Evolutionary conservation across 1,140 invertebrate genomes (phyloP), one percentile per base, ranked within the genome.

Genomic region (Diabrotica undecimpunctata): DNA sequence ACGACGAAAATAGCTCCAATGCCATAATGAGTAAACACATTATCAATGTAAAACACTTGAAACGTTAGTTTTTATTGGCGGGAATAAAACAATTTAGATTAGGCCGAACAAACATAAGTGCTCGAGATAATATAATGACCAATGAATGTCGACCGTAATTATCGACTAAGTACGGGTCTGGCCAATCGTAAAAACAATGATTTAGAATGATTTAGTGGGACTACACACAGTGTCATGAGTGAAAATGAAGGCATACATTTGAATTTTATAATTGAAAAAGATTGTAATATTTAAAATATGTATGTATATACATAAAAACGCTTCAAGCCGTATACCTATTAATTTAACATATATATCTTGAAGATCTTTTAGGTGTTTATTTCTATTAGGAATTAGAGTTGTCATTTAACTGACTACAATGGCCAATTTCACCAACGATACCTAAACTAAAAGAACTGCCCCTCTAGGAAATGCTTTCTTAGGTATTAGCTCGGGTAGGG

Each of bases 1-100:
- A 25, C 25, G 25, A 25, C 25, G 25, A 25, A 25, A 25, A 25
- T 25, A 25, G 25, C 25, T 25, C 53, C 56, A 37, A 35, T 5
- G 35, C 59, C 46, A 37, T 35, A 61, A 61, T 52, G 35, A 35
- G 41, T 61, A n/a, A 52, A 61, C 50, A 35, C 46, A 61, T 61
- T 61, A 61, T 61, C 59, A 53, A 61, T 61, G 50, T 61, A 50
- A 12, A 52, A 35, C 59, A 61, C 57, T 59, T 53, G 25, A 36
- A 41, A 10, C 50, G 14, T 53, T n/a, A 38, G 46, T 61, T 61
- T 51, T 61, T 53, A 61, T 61, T 61, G 59, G 59, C 52, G 7
- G 46, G 6, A 51, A 61, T 35, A 53, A 52, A 25, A 61, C 59
- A 61, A 35, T 61, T 61, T 61, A 52, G 50, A 61, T 61, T 53